Evolutionary conservation across 2,888 invertebrate species (phyloP), one percentile per base, ranked within the genome.

Genomic region (Spisula solida): DNA sequence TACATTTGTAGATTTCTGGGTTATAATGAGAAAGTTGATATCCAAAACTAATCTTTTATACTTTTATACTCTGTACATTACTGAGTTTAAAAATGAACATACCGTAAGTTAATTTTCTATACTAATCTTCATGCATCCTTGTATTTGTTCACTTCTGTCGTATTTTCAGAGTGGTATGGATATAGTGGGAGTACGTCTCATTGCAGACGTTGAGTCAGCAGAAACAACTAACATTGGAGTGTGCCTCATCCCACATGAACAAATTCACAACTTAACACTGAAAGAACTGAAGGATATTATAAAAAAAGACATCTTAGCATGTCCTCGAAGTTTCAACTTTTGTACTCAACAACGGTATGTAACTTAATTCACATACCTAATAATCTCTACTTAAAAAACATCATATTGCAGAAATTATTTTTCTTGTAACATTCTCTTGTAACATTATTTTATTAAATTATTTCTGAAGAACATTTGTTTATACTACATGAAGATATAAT

Each of bases 281-380:
- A 81, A 25, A 14, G 48, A 87, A 18, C 25, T 93, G 25, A 86
- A 90, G 70, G 29, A 80, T 10, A 18, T 85, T 4, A 82, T 93
- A 10, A 75, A n/a, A 60, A 79, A 81, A 31, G 92, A 93, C 25
- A 51, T 93, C 16, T 25, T 75, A 10, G 70, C 91, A 14, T 85
- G 88, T 47, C 93, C 93, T 79, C 31, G 60, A n/a, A 60, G 82
- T 25, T 90, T 91, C 34, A 84, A 51, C 12, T 86, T 94, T 47
- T 91, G 92, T 78, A 92, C 94, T 29, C 90, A 89, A 80, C 89
- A 93, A 87, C 90, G 93, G 93, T 94, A 75, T 41, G 51, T 14
- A 18, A 31, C 14, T 51, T 79, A 0, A 60, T 60, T 60, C 14
- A 41, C 8, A 41, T 8, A 41, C 41, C 2, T 41, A 41, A 41